Conservation (phyloP, 2,113 vertebrate genomes). For the Turdus rufiventris region DNA sequence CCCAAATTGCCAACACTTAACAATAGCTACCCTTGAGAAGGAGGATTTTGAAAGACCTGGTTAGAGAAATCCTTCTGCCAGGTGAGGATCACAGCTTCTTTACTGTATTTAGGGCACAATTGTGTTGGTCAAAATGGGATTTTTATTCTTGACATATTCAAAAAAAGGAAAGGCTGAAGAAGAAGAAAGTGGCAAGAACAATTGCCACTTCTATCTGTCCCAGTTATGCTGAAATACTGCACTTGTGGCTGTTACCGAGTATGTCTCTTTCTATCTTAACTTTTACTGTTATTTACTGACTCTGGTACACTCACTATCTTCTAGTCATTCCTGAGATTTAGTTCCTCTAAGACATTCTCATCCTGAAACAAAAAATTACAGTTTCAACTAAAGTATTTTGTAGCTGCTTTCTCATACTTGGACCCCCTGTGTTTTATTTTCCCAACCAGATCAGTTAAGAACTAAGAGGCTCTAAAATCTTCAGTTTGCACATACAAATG, state of each 20-base stretch:
- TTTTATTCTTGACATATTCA: background rate
- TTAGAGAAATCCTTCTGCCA: background rate
- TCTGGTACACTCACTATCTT: background rate
- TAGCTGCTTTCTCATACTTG: background rate
- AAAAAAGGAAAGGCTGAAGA: background rate
- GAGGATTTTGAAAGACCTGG: background rate
- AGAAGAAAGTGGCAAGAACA: background rate
- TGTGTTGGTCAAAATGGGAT: background rate
- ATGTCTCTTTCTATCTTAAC: background rate
- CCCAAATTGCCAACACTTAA: background rate
- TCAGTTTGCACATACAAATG: background rate
- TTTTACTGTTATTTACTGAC: background rate
- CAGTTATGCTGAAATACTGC: background rate
- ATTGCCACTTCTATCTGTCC: background rate
- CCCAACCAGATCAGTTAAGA: background rate
- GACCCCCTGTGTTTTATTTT: background rate
- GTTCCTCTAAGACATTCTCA: background rate
- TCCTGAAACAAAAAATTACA: background rate
- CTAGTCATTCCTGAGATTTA: background rate
- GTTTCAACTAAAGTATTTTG: background rate
- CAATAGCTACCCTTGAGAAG: background rate
- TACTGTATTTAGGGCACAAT: background rate
- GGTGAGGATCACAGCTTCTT: background rate
- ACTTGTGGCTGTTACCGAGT: background rate
- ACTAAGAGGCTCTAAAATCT: background rate